A percentile compares a stretch with the other conserved stretches of the same genome.
Evolutionary conservation across 2,888 invertebrate genomes (phyloP).

Genomic region (Lasius platythorax): DNA sequence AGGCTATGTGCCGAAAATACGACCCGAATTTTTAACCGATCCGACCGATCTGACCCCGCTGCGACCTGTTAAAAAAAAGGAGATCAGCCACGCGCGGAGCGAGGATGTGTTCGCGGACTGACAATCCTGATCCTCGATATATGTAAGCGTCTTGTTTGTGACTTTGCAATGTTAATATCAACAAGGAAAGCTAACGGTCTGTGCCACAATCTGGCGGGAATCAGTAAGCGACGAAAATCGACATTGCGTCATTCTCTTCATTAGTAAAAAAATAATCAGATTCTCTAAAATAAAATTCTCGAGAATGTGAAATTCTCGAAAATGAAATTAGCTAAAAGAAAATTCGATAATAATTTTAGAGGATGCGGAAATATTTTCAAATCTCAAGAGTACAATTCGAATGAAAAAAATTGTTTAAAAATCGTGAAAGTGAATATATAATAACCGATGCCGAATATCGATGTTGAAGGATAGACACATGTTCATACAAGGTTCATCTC

Average conservation of each 20-base stretch:
- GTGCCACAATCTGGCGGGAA: neutral
- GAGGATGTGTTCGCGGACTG: neutral
- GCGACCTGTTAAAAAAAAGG: conserved; percentile 62
- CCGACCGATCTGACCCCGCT: conserved; percentile 68
- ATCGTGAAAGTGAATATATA: neutral
- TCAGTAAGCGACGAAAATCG: neutral
- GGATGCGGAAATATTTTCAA: neutral
- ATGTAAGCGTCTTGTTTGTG: neutral
- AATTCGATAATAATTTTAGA: neutral
- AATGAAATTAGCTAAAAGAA: neutral
- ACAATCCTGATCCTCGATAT: conserved; percentile 58
- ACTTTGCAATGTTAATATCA: conserved; percentile 10
- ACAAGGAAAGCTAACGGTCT: conserved; percentile 9
- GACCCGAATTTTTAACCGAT: conserved; percentile 58
- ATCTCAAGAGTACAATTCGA: neutral
- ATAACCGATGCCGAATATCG: neutral
- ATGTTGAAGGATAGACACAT: neutral
- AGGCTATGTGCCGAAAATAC: neutral
- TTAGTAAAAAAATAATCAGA: neutral
- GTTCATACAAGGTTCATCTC: neutral
- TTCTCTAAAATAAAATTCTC: neutral
- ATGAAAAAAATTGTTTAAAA: neutral
- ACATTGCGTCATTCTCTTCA: neutral
- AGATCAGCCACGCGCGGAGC: conserved; percentile 62
- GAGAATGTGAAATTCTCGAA: neutral